Conservation (phyloP, 2,797 vertebrate species). For the Ciconia nigra region DNA sequence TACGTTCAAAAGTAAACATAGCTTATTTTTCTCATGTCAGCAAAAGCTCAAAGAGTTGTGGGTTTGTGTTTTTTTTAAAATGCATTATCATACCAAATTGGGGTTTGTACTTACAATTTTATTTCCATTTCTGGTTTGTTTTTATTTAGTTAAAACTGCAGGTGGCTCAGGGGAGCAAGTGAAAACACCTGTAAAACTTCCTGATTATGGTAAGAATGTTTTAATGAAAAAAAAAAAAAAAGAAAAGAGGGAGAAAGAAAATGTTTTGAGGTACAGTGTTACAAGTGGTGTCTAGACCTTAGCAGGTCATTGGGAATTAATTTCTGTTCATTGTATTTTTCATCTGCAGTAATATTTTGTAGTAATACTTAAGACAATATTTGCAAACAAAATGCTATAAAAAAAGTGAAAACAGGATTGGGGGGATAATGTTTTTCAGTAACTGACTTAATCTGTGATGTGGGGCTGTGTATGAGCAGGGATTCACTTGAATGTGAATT, state of each 20-base stretch:
- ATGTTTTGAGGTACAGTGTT: neutral
- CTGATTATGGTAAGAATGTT: slow-evolving; percentile 19
- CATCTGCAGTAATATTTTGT: neutral
- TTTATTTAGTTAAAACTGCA: neutral
- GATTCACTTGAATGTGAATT: neutral
- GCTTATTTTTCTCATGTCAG: neutral
- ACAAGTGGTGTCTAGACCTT: neutral
- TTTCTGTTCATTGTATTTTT: neutral
- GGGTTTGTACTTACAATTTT: neutral
- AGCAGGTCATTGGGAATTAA: neutral
- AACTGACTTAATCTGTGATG: neutral
- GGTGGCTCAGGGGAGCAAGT: neutral
- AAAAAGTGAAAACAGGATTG: neutral
- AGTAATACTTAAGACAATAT: neutral
- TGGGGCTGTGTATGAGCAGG: neutral
- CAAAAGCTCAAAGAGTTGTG: neutral
- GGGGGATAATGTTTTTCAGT: neutral
- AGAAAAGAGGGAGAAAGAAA: neutral
- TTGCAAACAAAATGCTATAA: neutral
- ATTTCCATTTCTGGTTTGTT: neutral
- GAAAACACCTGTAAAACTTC: neutral
- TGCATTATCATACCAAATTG: neutral
- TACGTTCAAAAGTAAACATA: neutral
- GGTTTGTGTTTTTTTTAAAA: too few relatives aligned
- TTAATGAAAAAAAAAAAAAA: neutral